Conservation (phyloP, 1,140 invertebrate species). For the Anadara kagoshimensis region DNA sequence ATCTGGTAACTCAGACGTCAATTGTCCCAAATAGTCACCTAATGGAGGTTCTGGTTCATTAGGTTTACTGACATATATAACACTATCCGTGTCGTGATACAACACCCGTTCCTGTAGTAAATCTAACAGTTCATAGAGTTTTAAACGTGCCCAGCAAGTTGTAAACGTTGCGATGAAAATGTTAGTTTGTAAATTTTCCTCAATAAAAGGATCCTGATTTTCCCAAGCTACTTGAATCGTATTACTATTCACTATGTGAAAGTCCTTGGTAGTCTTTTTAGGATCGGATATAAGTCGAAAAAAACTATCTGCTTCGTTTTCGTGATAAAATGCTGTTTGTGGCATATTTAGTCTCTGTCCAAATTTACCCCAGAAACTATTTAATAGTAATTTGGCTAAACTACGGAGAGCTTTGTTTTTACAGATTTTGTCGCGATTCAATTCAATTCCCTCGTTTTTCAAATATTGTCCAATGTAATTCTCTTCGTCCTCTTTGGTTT, state of each 20-base stretch:
- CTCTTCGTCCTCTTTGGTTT: slow-evolving; percentile 35
- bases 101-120: slow-evolving; percentile 60
- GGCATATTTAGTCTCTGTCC: slow-evolving; percentile 30
- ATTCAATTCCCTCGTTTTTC: slow-evolving; percentile 61
- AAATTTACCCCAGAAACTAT: slow-evolving; percentile 46
- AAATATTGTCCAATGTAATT: slow-evolving; percentile 66
- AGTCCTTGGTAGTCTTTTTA: slow-evolving; percentile 5
- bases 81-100: slow-evolving; percentile 73
- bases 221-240: slow-evolving; percentile 19
- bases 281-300: slow-evolving; percentile 53
- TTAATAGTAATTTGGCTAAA: slow-evolving; percentile 54
- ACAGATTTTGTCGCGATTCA: slow-evolving; percentile 63
- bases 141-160: slow-evolving; percentile 70
- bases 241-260: slow-evolving; percentile 15
- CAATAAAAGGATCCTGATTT: neutral
- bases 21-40: slow-evolving; percentile 39
- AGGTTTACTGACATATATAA: slow-evolving; percentile 21
- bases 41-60: slow-evolving; percentile 16
- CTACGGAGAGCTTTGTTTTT: slow-evolving; percentile 67
- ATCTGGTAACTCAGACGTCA: slow-evolving; percentile 35
- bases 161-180: slow-evolving; percentile 68
- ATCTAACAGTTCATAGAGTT: slow-evolving; percentile 69
- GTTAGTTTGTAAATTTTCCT: slow-evolving; percentile 49
- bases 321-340: slow-evolving; percentile 28
- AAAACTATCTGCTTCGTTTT: slow-evolving; percentile 43